These are phyloP conservation scores for Actinostola sp. DNA, from an alignment of 92 coral and sea anemone genomes.

Conservation along the genomic window DNA sequence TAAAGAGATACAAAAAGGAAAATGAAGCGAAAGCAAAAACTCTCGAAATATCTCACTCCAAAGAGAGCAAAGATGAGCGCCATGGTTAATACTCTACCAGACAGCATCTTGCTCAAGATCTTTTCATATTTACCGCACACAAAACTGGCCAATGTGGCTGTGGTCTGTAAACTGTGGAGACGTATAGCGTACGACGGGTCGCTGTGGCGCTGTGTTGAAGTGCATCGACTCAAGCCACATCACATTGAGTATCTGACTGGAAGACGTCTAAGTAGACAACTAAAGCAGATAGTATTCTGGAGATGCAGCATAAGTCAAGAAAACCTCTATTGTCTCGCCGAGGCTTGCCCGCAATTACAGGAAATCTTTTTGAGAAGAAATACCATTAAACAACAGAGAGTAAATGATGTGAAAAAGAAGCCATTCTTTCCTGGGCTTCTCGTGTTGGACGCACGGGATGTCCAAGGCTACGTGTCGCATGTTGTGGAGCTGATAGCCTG, in stretches of 20 bases:
- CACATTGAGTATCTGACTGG: constrained; percentile 20
- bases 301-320: constrained; percentile 29
- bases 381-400: constrained; percentile 26
- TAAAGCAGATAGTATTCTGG: constrained; percentile 25
- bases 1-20: neutral
- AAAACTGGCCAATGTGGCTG: constrained; percentile 32
- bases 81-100: constrained; percentile 46
- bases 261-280: constrained; percentile 32
- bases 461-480: constrained; percentile 53
- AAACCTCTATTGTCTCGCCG: constrained; percentile 14
- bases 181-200: constrained; percentile 65
- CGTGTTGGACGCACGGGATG: constrained; percentile 50
- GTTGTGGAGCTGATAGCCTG: constrained; percentile 40
- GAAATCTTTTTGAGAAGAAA: constrained; percentile 33
- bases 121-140: constrained; percentile 32
- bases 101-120: constrained; percentile 60
- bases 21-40: constrained; percentile 15
- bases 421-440: constrained; percentile 27
- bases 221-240: constrained; percentile 23
- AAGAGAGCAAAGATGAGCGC: constrained; percentile 18
- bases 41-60: neutral
- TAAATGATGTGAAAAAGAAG: neutral
- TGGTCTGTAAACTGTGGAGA: constrained; percentile 71
- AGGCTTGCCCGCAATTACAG: constrained; percentile 33
- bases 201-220: constrained; percentile 55